Conservation (phyloP, 1,140 invertebrate genomes). For the Ceratosolen fusciceps region DNA sequence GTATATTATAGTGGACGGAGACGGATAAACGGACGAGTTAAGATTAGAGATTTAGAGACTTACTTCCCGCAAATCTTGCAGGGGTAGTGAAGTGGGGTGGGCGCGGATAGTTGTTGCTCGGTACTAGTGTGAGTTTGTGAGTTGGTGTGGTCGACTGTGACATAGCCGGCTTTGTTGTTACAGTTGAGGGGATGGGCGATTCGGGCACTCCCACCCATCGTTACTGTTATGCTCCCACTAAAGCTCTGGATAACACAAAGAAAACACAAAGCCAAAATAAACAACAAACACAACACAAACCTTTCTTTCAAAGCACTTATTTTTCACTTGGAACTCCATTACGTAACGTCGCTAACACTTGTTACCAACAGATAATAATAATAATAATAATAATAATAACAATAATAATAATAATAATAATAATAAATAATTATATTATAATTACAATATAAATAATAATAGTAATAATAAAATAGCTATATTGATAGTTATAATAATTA, state of each 20-base stretch:
- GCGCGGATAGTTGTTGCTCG: conserved; percentile 72
- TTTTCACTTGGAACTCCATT: conserved; percentile 1
- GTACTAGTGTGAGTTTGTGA: conserved; percentile 73
- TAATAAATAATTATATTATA: background rate
- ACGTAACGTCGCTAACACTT: background rate
- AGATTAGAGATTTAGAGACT: conserved; percentile 73
- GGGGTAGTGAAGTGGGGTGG: conserved; percentile 79
- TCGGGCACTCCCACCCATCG: conserved; percentile 80
- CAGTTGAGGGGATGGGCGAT: conserved; percentile 68
- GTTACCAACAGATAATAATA: conserved; percentile 27
- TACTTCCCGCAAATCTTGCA: conserved; percentile 99
- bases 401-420: background rate
- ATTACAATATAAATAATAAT: conserved; percentile 14
- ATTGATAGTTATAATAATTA: conserved; percentile 2
- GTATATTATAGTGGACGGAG: conserved; percentile 3
- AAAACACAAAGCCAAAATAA: conserved; percentile 73
- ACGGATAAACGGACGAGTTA: conserved; percentile 42
- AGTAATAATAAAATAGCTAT: background rate
- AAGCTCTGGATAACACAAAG: conserved; percentile 80
- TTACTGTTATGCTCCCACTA: conserved; percentile 81
- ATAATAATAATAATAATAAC: conserved; percentile 10
- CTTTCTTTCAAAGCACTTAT: conserved; percentile 35
- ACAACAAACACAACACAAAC: conserved; percentile 70
- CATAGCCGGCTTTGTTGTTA: conserved; percentile 66
- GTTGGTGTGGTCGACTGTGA: conserved; percentile 73